Percentiles rank a stretch among this genome's conserved stretches.
phyloP scores from a whole-genome alignment of 2,797 vertebrate genomes.

The Mus caroli region DNA sequence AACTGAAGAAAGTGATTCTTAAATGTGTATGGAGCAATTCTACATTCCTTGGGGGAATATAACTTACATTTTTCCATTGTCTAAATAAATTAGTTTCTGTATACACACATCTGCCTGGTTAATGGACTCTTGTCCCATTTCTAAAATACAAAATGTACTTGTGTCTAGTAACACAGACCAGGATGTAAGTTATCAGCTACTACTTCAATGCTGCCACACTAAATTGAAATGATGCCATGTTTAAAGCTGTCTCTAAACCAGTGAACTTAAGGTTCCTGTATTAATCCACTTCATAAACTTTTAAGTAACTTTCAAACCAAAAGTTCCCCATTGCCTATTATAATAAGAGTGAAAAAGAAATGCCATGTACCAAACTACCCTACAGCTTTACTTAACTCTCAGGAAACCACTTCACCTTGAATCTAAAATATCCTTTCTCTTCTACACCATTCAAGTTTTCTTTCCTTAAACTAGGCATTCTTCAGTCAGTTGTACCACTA shows the following conservation, averaged over 20 bases:
- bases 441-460: background rate
- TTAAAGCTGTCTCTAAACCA: background rate
- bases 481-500: background rate
- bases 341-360: background rate
- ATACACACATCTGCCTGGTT: background rate
- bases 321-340: background rate
- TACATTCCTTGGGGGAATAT: background rate
- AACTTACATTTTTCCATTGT: background rate
- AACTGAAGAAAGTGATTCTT: background rate
- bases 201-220: background rate
- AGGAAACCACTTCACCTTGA: background rate
- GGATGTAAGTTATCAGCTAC: background rate
- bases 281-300: background rate
- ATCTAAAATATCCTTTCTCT: background rate
- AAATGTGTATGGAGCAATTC: background rate
- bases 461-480: background rate
- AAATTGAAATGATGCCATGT: background rate
- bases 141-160: background rate
- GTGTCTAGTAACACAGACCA: background rate
- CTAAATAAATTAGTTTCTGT: slow-evolving; percentile 2
- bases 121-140: background rate
- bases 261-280: background rate
- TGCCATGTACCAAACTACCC: background rate
- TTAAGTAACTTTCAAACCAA: background rate
- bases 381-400: background rate